These are phyloP conservation scores for Erpobdella octoculata DNA, from an alignment of 2,888 invertebrate genomes.

Conservation along the genomic window DNA sequence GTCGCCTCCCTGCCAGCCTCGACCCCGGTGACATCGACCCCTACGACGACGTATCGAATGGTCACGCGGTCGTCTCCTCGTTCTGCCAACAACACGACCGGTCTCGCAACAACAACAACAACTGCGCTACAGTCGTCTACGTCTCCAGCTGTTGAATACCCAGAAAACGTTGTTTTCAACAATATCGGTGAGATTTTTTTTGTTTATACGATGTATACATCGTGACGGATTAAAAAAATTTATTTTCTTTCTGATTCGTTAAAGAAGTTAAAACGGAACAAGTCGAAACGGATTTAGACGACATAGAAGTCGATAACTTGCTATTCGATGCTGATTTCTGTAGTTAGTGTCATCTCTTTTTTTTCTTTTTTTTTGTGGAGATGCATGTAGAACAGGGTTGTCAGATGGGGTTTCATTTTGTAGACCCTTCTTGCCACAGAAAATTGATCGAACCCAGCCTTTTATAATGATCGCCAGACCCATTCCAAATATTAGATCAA, in stretches of 20 bases:
- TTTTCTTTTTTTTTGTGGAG: not conserved
- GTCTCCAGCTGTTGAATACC: not conserved
- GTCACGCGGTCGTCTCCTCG: conserved; percentile 51
- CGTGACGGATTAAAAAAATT: not conserved
- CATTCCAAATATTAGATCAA: no score
- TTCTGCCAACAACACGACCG: conserved; percentile 36
- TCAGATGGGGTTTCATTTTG: no score
- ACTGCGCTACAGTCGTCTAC: not conserved
- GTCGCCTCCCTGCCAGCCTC: conserved; percentile 42
- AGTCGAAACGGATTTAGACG: not conserved
- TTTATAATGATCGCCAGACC: no score
- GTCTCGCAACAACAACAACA: not conserved
- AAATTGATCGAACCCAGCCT: no score
- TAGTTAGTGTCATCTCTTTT: not conserved
- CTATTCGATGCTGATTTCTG: not conserved
- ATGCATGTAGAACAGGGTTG: no score
- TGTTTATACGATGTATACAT: not conserved
- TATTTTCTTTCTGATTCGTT: not conserved
- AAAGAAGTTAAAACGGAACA: not conserved
- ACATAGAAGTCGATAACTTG: not conserved
- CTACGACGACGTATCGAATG: conserved; percentile 45
- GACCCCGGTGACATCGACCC: conserved; percentile 32
- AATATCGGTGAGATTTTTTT: not conserved
- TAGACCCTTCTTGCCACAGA: no score
- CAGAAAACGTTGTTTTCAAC: not conserved